Conservation (phyloP, 1,140 invertebrate genomes). For the Cardiocondyla obscurior region DNA sequence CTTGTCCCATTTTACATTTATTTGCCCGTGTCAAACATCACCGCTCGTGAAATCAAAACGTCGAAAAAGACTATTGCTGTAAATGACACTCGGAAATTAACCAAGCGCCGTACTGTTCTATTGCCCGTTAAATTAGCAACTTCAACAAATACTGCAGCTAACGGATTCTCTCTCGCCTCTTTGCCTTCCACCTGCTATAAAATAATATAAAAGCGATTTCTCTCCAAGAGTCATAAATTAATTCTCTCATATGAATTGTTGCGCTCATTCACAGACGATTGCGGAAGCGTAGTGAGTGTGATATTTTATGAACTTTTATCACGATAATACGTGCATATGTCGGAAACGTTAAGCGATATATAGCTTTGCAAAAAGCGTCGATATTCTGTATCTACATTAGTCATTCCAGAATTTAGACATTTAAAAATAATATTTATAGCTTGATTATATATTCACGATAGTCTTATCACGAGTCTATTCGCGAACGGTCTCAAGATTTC, state of each 20-base stretch:
- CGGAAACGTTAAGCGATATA: not conserved
- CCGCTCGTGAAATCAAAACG: constrained; percentile 37
- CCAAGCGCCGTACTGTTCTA: constrained; percentile 13
- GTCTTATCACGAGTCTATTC: too few relatives aligned
- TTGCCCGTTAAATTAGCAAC: constrained; percentile 38
- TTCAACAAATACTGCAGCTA: constrained; percentile 41
- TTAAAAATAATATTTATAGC: too few relatives aligned
- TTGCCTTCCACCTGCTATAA: not conserved
- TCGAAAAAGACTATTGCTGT: constrained; percentile 42
- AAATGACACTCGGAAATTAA: constrained; percentile 52
- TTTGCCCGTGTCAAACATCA: constrained; percentile 36
- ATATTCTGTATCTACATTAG: too few relatives aligned
- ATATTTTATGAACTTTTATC: constrained; percentile 22
- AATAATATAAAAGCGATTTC: constrained; percentile 41
- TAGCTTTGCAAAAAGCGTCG: not conserved
- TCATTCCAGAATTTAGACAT: not conserved
- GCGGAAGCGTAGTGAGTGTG: constrained; percentile 23
- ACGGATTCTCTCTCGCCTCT: constrained; percentile 17
- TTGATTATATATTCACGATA: too few relatives aligned
- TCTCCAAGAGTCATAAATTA: constrained; percentile 39
- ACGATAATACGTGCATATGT: not conserved
- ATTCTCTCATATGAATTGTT: constrained; percentile 22
- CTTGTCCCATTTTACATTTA: constrained; percentile 39
- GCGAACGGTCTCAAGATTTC: too few relatives aligned
- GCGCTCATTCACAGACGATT: constrained; percentile 20